Evolutionary conservation across 2,113 vertebrate genomes (phyloP).

Genomic region (Brachionichthys hirsutus): DNA sequence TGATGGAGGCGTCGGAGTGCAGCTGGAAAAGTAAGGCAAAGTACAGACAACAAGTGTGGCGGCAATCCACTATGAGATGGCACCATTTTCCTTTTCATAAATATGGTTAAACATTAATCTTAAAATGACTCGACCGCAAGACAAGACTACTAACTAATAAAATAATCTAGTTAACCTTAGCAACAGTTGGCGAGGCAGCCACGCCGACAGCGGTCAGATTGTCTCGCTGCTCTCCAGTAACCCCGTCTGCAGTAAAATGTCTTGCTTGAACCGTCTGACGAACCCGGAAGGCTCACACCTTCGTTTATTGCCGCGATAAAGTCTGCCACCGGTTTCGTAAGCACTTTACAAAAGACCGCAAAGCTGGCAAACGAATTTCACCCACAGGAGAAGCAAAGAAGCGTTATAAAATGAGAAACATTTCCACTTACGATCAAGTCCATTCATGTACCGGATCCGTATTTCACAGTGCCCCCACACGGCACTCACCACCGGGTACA

Average conservation of each 20-base stretch:
- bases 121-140: too few relatives aligned
- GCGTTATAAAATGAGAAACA: background rate
- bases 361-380: too few relatives aligned
- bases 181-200: background rate
- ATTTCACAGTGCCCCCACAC: slow-evolving; percentile 99
- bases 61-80: too few relatives aligned
- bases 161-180: background rate
- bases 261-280: slow-evolving; percentile 4
- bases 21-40: background rate
- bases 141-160: too few relatives aligned
- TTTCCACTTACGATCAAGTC: slow-evolving; percentile 96
- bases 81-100: too few relatives aligned
- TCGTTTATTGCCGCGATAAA: slow-evolving; percentile 38
- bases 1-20: background rate
- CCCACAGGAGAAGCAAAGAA: background rate
- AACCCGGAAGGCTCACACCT: slow-evolving; percentile 19
- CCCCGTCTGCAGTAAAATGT: background rate
- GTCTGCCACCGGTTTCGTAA: background rate
- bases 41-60: background rate
- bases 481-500: slow-evolving; percentile 95
- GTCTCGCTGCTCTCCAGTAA: slow-evolving; percentile 18
- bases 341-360: background rate
- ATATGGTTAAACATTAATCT: too few relatives aligned
- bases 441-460: slow-evolving; percentile 97
- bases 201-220: background rate